Evolutionary conservation across 2,888 invertebrate species (phyloP), one percentile per base, ranked within the genome.

Genomic region (Acrobasis repandana): DNA sequence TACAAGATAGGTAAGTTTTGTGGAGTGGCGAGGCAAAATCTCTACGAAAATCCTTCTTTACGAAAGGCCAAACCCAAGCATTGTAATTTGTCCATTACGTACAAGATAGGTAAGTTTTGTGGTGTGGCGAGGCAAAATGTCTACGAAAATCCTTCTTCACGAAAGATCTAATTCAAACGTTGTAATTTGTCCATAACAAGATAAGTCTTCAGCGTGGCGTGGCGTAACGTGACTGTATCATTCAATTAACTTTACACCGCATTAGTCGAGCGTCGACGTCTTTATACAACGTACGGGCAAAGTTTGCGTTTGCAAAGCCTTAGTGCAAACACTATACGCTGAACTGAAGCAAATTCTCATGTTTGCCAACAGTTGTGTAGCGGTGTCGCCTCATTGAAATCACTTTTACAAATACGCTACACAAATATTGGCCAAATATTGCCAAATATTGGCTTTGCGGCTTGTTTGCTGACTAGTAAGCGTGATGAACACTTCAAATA

Each of bases 271-370:
- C 66, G 71, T 65, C 64, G 74, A 79, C 77, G 79, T 81, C 82
- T 83, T 79, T 80, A 76, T 79, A 79, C 77, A 75, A 67, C 69
- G 71, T 70, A 74, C 34, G 70, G 75, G 72, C 73, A 68, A 84
- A 84, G 82, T 88, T 86, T 77, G 75, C 75, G 77, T 80, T 82
- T 77, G 71, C 72, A 68, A 78, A 82, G 80, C 76, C 75, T 73
- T 69, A 76, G 69, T 69, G 71, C 76, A 85, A 86, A 88, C 82
- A 84, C 69, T 57, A 79, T 81, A 83, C 80, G 80, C 76, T 68
- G 73, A 80, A 82, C 83, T 83, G 77, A 75, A 81, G 83, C 75
- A 79, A 84, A 83, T 87, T 85, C 84, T 77, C 82, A 79, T 84
- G 80, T 85, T 83, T 82, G 80, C 67, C 65, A 69, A 71, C 70